These are phyloP conservation scores for Phymatocera aterrima DNA, from an alignment of 2,888 invertebrate species.

Conservation along the genomic window DNA sequence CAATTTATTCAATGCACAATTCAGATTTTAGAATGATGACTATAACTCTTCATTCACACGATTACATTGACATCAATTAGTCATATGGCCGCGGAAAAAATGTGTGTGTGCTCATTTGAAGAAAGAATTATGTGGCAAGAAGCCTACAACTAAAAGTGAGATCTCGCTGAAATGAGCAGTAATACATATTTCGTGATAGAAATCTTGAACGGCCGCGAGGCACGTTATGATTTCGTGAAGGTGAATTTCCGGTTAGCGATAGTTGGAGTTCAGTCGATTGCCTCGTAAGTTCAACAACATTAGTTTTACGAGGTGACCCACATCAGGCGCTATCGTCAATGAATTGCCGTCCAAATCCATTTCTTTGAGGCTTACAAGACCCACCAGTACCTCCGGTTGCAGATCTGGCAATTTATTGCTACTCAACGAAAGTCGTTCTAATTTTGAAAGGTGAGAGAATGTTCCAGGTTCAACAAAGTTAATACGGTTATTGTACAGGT, in stretches of 20 bases:
- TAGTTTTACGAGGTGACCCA: not conserved
- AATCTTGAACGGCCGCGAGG: not conserved
- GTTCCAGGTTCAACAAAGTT: not conserved
- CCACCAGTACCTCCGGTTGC: not conserved
- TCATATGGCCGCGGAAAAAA: not conserved
- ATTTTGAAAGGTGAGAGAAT: not conserved
- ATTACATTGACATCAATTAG: not conserved
- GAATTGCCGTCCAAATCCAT: conserved; percentile 15
- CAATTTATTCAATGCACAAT: not conserved
- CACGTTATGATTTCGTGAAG: not conserved
- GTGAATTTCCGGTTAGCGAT: not conserved
- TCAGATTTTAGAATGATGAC: not conserved
- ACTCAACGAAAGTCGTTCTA: not conserved
- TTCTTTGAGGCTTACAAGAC: not conserved
- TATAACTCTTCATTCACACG: not conserved
- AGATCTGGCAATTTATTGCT: not conserved
- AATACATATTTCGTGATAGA: not conserved
- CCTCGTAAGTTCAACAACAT: conserved; percentile 5
- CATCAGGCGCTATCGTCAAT: not conserved
- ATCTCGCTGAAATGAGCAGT: not conserved
- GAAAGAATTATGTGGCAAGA: not conserved
- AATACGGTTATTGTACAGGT: not conserved
- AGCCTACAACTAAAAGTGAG: not conserved
- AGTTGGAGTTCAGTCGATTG: not conserved
- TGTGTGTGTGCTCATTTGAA: not conserved